Evolutionary conservation across 2,888 invertebrate genomes (phyloP).

Genomic region (Phalera bucephala): DNA sequence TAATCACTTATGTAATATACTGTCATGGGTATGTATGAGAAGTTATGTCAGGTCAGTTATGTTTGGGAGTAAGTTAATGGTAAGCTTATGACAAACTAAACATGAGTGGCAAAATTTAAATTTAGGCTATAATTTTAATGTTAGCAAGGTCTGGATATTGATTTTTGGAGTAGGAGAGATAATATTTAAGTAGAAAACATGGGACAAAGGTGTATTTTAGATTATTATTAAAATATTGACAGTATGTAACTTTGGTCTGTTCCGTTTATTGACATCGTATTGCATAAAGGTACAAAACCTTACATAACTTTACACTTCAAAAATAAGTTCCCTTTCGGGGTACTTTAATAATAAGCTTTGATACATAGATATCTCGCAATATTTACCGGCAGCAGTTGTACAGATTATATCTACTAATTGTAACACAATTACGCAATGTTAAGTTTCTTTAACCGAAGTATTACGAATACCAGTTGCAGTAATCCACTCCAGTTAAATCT

Average conservation of each 20-base stretch:
- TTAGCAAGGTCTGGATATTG: no score
- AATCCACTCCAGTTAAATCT: constrained; percentile 1
- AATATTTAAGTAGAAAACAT: no score
- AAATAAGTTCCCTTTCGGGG: not conserved
- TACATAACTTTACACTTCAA: not conserved
- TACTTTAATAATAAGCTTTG: not conserved
- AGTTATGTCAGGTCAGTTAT: not conserved
- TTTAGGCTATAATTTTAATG: no score
- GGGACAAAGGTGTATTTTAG: no score
- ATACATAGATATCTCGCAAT: not conserved
- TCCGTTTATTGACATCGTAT: no score
- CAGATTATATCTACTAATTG: not conserved
- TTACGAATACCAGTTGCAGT: constrained; percentile 1
- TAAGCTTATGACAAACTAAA: no score
- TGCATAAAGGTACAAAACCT: not conserved
- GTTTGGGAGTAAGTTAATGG: no score
- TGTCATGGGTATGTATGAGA: not conserved
- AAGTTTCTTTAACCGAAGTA: not conserved
- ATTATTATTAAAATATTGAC: no score
- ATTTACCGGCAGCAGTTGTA: not conserved
- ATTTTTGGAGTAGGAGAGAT: no score
- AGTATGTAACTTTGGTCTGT: no score
- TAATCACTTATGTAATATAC: not conserved
- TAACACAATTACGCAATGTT: not conserved
- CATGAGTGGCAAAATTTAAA: no score